Base-by-base conservation (phyloP, 2,113 vertebrate species). In the Eulemur macaco region DNA sequence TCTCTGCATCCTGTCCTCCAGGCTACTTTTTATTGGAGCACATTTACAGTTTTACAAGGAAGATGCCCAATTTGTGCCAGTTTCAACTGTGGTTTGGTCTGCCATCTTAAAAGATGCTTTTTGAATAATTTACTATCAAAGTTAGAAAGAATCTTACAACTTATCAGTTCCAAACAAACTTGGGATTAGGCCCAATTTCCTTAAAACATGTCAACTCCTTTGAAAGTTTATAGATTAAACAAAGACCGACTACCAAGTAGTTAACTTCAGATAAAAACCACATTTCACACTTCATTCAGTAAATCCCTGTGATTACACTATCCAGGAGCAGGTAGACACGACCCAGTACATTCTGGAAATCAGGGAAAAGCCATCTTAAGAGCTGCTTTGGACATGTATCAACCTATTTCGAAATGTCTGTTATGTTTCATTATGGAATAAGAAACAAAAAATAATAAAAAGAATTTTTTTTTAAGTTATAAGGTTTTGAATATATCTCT, bases 161-260 rank as follows among this genome's bases (percentile, higher is more conserved):
- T 90, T 50, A 34, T 66, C 27, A 47, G 27, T 60, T 60, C 39
- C n/a, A 82, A n/a, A 56, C 54, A 69, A 58, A 68, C 60, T 86
- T 82, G 23, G 42, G 83, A 34, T 82, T 58, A 76, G 52, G 12
- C 39, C 60, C n/a, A 60, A 1, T 89, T 93, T 91, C 66, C 66
- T 85, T 77, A 86, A 56, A 56, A 50, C 45, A 18, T 66, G 1
- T 37, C 58, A 66, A 52, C 54, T 78, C 88, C 84, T 71, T 63
- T 82, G 25, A 81, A 77, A 71, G 34, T 47, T 76, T 85, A 27
- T 66, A 47, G 21, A 42, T n/a, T 92, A 95, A 96, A 94, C 29
- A 73, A 80, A 91, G 11, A 81, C 58, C 77, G 60, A 31, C n/a
- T 68, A 7, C 84, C 85, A 90, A 64, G 63, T 66, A 66, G 29